A percentile compares a stretch with the other conserved stretches of the same genome.
phyloP scores from a whole-genome alignment of 2,113 vertebrate species.

The Vulpes vulpes region DNA sequence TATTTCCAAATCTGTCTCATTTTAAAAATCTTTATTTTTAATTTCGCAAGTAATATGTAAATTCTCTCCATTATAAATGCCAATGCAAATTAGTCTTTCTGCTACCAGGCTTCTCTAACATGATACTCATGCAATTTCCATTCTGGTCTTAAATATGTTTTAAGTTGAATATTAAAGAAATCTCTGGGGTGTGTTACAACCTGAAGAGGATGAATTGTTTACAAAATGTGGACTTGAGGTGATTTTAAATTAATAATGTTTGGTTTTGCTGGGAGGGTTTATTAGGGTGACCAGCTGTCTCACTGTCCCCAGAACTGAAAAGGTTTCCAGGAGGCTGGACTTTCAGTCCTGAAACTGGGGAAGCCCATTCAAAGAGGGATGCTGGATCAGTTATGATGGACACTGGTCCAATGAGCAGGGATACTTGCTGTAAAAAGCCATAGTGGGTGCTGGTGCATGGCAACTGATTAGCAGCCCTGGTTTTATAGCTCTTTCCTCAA shows the following conservation, averaged over 20 bases:
- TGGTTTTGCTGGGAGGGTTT: not conserved
- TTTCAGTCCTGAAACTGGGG: not conserved
- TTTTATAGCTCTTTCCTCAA: conserved; percentile 10
- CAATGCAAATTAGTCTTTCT: conserved; percentile 80
- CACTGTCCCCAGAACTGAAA: not conserved
- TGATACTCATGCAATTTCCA: conserved; percentile 70
- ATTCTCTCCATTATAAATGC: conserved; percentile 78
- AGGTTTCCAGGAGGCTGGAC: not conserved
- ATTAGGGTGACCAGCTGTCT: not conserved
- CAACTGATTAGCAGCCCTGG: not conserved
- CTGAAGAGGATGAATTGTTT: conserved; percentile 30
- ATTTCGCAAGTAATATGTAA: conserved; percentile 72
- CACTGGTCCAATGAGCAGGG: not conserved
- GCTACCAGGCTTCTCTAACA: conserved; percentile 65
- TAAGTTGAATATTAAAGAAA: conserved; percentile 43
- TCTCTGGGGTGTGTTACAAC: not conserved
- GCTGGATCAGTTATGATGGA: not conserved
- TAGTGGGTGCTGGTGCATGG: not conserved
- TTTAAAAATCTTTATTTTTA: conserved; percentile 77
- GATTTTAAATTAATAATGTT: not conserved
- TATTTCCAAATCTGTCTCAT: conserved; percentile 73
- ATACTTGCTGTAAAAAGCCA: not conserved
- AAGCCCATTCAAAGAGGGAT: not conserved
- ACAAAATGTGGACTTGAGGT: conserved; percentile 19
- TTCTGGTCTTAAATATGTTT: conserved; percentile 74